Percentiles rank a stretch among this genome's conserved stretches.
Evolutionary conservation across 2,113 vertebrate species (phyloP).

Genomic region (Albula goreensis): DNA sequence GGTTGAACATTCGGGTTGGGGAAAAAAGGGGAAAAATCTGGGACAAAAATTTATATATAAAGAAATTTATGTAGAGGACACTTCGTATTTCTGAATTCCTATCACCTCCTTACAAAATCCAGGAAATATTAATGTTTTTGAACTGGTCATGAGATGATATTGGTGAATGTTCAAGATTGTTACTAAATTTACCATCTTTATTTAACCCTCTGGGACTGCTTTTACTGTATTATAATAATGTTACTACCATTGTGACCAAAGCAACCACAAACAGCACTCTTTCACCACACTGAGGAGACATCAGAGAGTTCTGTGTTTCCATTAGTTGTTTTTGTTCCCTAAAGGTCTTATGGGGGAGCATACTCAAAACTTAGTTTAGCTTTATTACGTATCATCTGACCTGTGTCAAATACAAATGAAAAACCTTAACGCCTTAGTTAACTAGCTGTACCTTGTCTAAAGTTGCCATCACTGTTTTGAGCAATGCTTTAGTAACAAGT

Average conservation of each 20-base stretch:
- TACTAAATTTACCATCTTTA: not conserved
- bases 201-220: not conserved
- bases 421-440: too few species aligned
- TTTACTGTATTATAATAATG: not conserved
- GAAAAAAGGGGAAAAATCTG: too few species aligned
- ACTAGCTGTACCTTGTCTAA: too few species aligned
- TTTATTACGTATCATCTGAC: too few species aligned
- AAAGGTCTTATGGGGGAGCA: not conserved
- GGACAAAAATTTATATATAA: too few species aligned
- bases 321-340: not conserved
- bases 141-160: not conserved
- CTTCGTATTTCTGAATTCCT: not conserved
- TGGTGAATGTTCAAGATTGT: not conserved
- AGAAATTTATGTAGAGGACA: too few species aligned
- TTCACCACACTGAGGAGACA: not conserved
- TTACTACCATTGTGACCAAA: not conserved
- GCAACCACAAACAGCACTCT: slow-evolving; percentile 1
- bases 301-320: not conserved
- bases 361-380: too few species aligned
- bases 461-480: too few species aligned
- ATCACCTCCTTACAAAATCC: not conserved
- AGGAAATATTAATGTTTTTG: not conserved
- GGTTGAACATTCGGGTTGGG: too few species aligned
- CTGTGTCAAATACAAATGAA: too few species aligned
- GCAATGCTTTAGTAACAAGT: too few species aligned